Percentiles rank a stretch among this genome's conserved stretches.
These are phyloP conservation scores for Drosophila mayaguana DNA, from an alignment of 2,888 invertebrate genomes.

Conservation along the genomic window DNA sequence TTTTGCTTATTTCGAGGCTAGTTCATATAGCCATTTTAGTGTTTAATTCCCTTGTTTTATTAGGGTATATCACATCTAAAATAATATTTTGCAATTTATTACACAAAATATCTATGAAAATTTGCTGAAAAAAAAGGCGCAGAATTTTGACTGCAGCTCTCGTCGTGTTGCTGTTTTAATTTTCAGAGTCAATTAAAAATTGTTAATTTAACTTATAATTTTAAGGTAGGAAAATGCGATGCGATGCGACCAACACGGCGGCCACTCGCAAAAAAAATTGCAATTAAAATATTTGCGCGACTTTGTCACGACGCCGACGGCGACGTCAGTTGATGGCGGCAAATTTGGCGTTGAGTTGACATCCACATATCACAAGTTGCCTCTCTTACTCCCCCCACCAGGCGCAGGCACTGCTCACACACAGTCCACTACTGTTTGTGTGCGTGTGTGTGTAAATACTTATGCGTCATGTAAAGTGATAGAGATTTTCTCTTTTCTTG, in stretches of 20 bases:
- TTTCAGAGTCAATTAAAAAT: constrained; percentile 80
- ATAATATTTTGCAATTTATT: constrained; percentile 62
- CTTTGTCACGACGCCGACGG: constrained; percentile 62
- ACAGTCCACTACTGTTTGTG: background rate
- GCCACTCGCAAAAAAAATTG: constrained; percentile 43
- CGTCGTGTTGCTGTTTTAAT: constrained; percentile 62
- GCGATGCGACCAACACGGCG: constrained; percentile 53
- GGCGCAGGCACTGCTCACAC: no score
- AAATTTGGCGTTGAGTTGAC: constrained; percentile 62
- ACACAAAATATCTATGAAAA: constrained; percentile 55
- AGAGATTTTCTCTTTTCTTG: constrained; percentile 24
- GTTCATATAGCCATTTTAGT: background rate
- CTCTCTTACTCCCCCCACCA: background rate
- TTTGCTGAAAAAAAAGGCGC: constrained; percentile 45
- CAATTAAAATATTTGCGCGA: constrained; percentile 76
- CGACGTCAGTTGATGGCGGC: constrained; percentile 52
- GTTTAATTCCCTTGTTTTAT: background rate
- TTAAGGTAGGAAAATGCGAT: constrained; percentile 72
- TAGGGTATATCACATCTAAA: constrained; percentile 36
- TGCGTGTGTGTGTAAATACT: constrained; percentile 5
- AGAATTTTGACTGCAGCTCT: constrained; percentile 40
- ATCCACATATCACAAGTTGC: constrained; percentile 16
- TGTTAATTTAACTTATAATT: constrained; percentile 78
- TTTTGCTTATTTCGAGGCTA: background rate
- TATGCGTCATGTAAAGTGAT: constrained; percentile 13